These are phyloP conservation scores for Synanceia verrucosa DNA, from an alignment of 2,797 vertebrate species.

Conservation along the genomic window DNA sequence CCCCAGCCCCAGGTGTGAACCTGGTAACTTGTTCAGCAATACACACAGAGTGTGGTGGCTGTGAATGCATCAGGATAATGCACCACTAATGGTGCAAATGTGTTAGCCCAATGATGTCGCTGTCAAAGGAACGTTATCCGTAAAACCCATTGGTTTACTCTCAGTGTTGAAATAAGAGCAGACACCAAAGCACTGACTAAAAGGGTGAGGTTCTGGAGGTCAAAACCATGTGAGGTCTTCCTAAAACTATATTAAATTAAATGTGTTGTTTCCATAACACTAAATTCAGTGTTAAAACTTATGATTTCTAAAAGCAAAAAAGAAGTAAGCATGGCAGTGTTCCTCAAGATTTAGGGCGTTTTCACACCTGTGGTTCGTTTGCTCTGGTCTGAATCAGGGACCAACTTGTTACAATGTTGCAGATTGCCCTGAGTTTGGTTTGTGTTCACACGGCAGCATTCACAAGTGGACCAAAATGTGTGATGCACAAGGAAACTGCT, in stretches of 20 bases:
- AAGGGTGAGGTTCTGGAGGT: slow-evolving; percentile 34
- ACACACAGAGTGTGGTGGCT: slow-evolving; percentile 48
- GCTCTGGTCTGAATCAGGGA: no score
- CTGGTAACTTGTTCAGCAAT: slow-evolving; percentile 67
- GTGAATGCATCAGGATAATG: slow-evolving; percentile 63
- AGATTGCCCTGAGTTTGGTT: no score
- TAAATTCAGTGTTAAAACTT: background rate
- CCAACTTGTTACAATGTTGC: no score
- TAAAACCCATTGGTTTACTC: slow-evolving; percentile 23
- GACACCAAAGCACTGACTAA: slow-evolving; percentile 1
- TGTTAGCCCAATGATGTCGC: slow-evolving; percentile 49
- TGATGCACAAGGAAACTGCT: no score
- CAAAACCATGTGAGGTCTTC: slow-evolving; percentile 8
- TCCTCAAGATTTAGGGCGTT: no score
- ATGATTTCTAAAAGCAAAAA: background rate
- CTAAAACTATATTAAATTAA: background rate
- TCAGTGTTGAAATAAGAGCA: slow-evolving; percentile 38
- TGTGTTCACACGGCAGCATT: no score
- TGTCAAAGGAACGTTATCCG: slow-evolving; percentile 43
- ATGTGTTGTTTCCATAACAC: background rate
- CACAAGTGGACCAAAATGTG: no score
- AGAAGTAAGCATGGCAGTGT: background rate
- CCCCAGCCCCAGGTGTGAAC: slow-evolving; percentile 59
- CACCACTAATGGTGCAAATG: slow-evolving; percentile 62
- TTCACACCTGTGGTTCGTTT: no score